Percentiles rank a stretch among this genome's conserved stretches.
phyloP scores from a whole-genome alignment of 2,797 vertebrate species.

The Momotus momota region DNA sequence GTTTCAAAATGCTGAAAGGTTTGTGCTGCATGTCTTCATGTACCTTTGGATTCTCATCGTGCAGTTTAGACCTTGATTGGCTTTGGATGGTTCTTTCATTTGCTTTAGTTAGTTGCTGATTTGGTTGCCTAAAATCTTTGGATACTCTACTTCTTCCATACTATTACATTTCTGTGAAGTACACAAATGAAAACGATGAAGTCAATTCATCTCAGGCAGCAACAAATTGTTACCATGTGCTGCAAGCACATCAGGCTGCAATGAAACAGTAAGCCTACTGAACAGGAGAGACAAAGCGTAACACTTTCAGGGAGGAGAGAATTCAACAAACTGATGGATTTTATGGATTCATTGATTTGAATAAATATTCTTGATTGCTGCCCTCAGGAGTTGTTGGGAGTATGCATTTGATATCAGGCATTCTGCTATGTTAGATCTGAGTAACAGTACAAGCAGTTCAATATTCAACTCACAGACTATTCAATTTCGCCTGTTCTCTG shows the following conservation, averaged over 20 bases:
- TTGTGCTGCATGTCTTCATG: not conserved
- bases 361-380: not conserved
- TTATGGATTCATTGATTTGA: not conserved
- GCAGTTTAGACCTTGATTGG: not conserved
- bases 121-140: not conserved
- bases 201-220: not conserved
- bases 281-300: not conserved
- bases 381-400: not conserved
- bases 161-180: not conserved
- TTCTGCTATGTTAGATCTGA: not conserved
- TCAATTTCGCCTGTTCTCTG: not conserved
- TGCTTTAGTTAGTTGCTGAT: not conserved
- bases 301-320: not conserved
- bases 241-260: not conserved
- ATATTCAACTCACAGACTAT: not conserved
- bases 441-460: not conserved
- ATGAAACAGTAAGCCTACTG: not conserved
- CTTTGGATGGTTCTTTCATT: not conserved
- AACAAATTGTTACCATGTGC: fast-evolving
- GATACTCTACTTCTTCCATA: not conserved
- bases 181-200: not conserved
- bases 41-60: not conserved
- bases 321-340: not conserved
- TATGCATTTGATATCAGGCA: not conserved
- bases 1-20: not conserved